Percentiles rank a stretch among this genome's conserved stretches.
Conservation (phyloP, 2,797 vertebrate species). For the Rhodeus uyekii region DNA sequence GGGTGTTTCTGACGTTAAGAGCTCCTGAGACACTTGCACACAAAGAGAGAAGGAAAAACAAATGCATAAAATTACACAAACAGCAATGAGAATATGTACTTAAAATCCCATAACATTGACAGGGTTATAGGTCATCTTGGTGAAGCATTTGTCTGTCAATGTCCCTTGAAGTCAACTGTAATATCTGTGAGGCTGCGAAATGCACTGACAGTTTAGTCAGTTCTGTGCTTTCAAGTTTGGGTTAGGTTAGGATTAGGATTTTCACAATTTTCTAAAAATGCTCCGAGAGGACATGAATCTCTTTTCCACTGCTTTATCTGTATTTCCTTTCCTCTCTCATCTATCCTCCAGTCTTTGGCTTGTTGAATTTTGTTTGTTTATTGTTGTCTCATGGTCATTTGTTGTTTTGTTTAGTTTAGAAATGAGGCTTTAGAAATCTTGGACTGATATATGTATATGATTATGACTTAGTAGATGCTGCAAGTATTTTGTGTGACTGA, state of each 20-base stretch:
- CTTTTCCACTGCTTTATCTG: neutral
- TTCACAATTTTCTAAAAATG: neutral
- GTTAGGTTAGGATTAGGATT: neutral
- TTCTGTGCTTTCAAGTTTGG: neutral
- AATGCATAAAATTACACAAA: neutral
- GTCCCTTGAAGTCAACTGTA: neutral
- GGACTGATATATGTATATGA: neutral
- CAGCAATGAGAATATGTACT: neutral
- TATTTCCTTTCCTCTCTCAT: neutral
- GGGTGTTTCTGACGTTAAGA: neutral
- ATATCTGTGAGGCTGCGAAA: neutral
- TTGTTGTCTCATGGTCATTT: too few species aligned
- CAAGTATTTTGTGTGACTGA: neutral
- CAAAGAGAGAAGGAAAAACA: neutral
- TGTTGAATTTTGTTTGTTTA: neutral
- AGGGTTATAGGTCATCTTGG: neutral
- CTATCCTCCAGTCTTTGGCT: too few species aligned
- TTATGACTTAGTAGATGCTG: neutral
- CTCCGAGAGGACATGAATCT: neutral
- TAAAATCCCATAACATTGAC: neutral
- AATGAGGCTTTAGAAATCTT: neutral
- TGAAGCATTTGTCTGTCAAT: neutral
- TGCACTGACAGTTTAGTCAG: neutral
- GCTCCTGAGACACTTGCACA: neutral
- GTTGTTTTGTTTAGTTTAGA: too few species aligned